These are phyloP conservation scores for Lophotriccus pileatus DNA, from an alignment of 2,797 vertebrate species.

Conservation along the genomic window DNA sequence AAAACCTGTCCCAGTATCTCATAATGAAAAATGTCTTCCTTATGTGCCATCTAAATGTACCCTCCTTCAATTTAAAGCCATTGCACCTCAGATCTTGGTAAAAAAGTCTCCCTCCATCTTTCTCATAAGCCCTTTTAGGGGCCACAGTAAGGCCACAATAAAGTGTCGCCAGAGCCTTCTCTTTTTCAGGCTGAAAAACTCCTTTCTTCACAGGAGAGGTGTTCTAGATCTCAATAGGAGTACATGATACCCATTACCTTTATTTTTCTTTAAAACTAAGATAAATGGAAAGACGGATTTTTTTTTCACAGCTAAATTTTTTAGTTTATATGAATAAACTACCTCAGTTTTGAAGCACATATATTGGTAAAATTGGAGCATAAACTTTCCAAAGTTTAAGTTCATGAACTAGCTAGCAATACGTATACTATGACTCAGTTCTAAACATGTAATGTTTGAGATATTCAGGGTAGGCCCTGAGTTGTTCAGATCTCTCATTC, in stretches of 20 bases:
- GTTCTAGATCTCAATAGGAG: neutral
- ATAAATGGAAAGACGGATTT: neutral
- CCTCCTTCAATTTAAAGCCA: neutral
- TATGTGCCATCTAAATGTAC: neutral
- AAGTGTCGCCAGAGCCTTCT: neutral
- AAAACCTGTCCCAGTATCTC: neutral
- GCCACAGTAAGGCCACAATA: neutral
- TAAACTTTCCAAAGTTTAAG: neutral
- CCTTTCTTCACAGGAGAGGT: neutral
- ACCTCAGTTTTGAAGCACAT: neutral
- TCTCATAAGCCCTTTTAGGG: neutral
- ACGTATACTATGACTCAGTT: neutral
- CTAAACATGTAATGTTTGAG: neutral
- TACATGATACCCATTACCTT: neutral
- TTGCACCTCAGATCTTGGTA: neutral
- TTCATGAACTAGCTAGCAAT: neutral
- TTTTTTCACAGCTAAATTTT: neutral
- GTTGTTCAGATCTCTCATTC: neutral
- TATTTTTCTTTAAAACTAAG: neutral
- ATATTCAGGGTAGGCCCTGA: neutral
- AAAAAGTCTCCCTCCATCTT: neutral
- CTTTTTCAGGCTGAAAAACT: neutral
- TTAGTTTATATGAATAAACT: neutral
- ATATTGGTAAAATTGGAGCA: neutral
- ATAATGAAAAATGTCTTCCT: neutral